Evolutionary conservation across 23 tunicate genomes (phyloP).

Genomic region (Styela clava): DNA sequence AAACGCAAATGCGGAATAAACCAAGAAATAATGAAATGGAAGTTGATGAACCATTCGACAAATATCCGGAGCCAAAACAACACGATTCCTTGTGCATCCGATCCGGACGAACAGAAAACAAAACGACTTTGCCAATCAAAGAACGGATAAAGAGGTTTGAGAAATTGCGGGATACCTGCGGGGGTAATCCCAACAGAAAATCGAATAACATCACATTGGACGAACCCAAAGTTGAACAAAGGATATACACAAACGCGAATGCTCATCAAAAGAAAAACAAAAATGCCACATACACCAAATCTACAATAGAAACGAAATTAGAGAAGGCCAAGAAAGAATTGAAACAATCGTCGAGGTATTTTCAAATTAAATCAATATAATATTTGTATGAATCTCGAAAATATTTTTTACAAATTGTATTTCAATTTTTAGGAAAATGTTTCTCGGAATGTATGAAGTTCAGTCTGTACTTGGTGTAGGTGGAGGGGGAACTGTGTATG

Average conservation of each 20-base stretch:
- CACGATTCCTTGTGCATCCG: neutral
- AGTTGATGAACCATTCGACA: neutral
- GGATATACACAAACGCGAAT: no score
- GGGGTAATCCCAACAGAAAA: neutral
- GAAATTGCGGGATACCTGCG: neutral
- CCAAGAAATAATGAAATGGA: neutral
- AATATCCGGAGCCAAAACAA: neutral
- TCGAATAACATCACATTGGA: no score
- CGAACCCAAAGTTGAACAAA: no score
- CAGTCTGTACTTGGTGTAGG: constrained; percentile 79
- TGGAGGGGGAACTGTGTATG: constrained; percentile 87
- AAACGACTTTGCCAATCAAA: neutral
- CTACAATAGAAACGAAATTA: neutral
- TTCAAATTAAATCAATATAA: neutral
- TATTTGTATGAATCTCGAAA: neutral
- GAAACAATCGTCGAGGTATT: neutral
- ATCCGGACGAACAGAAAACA: neutral
- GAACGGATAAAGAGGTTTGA: neutral
- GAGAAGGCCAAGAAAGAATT: neutral
- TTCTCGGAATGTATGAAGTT: constrained; percentile 62
- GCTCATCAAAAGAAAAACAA: neutral
- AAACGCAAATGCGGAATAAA: neutral
- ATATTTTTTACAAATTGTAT: no score
- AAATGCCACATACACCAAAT: neutral
- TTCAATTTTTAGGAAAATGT: constrained; percentile 66